Conservation (phyloP, 2,888 invertebrate species). For the Hypercompe scribonia region DNA sequence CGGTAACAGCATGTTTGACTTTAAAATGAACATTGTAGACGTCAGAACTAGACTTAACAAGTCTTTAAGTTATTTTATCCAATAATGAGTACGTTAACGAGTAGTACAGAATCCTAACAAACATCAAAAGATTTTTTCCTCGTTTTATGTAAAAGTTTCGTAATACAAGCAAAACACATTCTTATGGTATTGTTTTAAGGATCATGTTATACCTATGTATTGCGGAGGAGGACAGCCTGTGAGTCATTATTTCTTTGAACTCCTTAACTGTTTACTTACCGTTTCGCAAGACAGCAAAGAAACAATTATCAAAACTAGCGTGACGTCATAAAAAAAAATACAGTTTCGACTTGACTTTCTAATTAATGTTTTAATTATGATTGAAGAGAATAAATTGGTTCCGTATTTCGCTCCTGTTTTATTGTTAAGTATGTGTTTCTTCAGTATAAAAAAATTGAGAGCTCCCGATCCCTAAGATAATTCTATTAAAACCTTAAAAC, state of each 20-base stretch:
- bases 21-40: constrained; percentile 26
- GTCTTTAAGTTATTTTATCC: constrained; percentile 1
- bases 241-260: constrained; percentile 43
- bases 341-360: constrained; percentile 16
- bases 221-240: background rate
- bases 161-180: constrained; percentile 9
- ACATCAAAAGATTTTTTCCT: constrained; percentile 14
- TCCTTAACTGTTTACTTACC: constrained; percentile 41
- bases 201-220: constrained; percentile 6
- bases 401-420: background rate
- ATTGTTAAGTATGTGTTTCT: too few relatives aligned
- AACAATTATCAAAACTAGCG: constrained; percentile 29
- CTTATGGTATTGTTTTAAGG: background rate
- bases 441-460: too few relatives aligned
- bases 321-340: constrained; percentile 8
- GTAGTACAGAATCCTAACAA: constrained; percentile 8
- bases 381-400: background rate
- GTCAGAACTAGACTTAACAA: background rate
- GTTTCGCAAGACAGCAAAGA: constrained; percentile 31
- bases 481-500: too few relatives aligned
- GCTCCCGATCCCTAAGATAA: too few relatives aligned
- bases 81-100: constrained; percentile 4
- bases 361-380: too few relatives aligned
- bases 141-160: constrained; percentile 5
- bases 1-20: constrained; percentile 33